Evolutionary conservation across 1,140 invertebrate species (phyloP).

Genomic region (Periplaneta americana): DNA sequence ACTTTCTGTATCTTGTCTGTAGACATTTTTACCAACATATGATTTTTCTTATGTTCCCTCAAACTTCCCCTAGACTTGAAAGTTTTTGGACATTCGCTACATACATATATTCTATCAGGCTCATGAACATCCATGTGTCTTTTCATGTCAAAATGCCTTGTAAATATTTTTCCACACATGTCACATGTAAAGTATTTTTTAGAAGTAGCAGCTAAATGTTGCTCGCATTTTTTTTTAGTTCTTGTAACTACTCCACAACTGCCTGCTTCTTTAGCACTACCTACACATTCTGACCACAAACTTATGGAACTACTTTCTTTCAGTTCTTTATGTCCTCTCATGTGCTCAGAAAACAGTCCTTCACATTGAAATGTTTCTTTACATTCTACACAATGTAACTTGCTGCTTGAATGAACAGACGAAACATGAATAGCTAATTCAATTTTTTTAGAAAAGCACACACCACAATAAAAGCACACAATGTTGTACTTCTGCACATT

Average conservation of each 20-base stretch:
- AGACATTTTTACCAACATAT: background rate
- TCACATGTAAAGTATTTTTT: constrained; percentile 10
- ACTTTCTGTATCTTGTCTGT: background rate
- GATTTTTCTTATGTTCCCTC: background rate
- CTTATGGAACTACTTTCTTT: background rate
- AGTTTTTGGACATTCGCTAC: background rate
- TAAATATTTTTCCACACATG: constrained; percentile 13
- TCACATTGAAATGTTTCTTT: background rate
- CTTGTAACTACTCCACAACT: background rate
- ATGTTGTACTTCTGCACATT: background rate
- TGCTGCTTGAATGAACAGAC: background rate
- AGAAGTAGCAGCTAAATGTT: background rate
- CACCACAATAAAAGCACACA: background rate
- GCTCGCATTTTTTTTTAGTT: background rate
- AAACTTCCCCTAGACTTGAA: background rate
- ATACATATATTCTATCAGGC: background rate
- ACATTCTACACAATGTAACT: background rate
- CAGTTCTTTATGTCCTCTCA: background rate
- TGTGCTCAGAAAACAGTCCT: background rate
- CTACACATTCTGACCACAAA: background rate
- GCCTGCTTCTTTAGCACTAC: background rate
- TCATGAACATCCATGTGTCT: background rate
- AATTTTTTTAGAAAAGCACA: background rate
- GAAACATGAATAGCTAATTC: background rate
- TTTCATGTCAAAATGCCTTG: background rate